phyloP scores from a whole-genome alignment of 2,113 vertebrate species.

The Himantopus leucocephalus region DNA sequence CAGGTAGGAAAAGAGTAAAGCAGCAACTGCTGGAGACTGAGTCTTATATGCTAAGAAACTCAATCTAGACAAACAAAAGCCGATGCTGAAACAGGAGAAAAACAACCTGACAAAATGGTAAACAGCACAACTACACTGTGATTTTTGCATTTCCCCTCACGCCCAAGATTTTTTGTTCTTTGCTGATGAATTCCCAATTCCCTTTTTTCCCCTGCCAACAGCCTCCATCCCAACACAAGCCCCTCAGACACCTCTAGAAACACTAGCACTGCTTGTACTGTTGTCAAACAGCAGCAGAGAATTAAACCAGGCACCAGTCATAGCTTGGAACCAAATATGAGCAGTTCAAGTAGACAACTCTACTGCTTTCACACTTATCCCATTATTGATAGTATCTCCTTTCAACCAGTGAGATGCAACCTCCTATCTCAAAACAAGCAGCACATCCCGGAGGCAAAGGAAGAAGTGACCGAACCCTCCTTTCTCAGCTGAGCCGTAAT shows the following conservation, averaged over 20 bases:
- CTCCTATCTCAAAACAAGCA: not conserved
- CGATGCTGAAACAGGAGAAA: not conserved
- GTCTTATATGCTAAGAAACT: not conserved
- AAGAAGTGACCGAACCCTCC: not conserved
- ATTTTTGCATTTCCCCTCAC: not conserved
- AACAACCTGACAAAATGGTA: not conserved
- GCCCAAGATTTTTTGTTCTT: not conserved
- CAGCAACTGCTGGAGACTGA: not conserved
- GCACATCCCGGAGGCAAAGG: not conserved
- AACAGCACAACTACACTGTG: not conserved
- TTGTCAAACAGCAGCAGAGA: not conserved
- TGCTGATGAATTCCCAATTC: not conserved
- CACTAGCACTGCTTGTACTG: not conserved
- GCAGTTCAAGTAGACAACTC: not conserved
- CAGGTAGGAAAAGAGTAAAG: not conserved
- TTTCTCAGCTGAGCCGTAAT: not conserved
- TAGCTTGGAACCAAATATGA: not conserved
- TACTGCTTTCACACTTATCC: not conserved
- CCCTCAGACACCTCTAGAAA: not conserved
- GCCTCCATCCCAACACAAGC: not conserved
- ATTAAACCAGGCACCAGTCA: not conserved
- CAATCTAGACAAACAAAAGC: not conserved
- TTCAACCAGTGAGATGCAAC: not conserved
- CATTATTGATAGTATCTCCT: not conserved
- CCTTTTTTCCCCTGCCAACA: not conserved